Conservation (phyloP, 1,140 invertebrate species). For the Panagrolaimus sp. region DNA sequence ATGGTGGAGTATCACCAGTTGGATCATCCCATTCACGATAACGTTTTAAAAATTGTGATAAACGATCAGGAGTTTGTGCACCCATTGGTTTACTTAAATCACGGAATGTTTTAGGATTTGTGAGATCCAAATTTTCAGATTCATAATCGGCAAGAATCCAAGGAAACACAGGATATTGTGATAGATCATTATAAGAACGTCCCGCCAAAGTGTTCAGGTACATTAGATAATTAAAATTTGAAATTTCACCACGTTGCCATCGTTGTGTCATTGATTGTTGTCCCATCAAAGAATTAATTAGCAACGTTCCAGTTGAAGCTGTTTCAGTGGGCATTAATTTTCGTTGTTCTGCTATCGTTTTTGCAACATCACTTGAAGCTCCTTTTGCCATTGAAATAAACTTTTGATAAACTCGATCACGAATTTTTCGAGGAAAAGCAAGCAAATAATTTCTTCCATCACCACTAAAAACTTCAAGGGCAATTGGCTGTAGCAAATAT, state of each 20-base stretch:
- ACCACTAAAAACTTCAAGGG: constrained; percentile 91
- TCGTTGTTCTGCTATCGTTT: constrained; percentile 91
- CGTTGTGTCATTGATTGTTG: constrained; percentile 95
- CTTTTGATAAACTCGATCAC: constrained; percentile 81
- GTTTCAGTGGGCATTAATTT: constrained; percentile 84
- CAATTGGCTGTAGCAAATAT: constrained; percentile 79
- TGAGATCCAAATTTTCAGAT: constrained; percentile 77
- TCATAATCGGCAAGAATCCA: constrained; percentile 94
- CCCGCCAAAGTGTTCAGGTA: constrained; percentile 93
- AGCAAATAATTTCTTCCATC: constrained; percentile 94
- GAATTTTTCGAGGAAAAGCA: constrained; percentile 84
- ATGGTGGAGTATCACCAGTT: constrained; percentile 54
- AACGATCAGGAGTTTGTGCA: constrained; percentile 82
- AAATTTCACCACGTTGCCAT: constrained; percentile 97
- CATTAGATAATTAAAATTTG: constrained; percentile 97
- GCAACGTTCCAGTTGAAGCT: constrained; percentile 58
- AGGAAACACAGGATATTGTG: constrained; percentile 95
- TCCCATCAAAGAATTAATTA: constrained; percentile 37
- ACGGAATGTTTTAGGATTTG: constrained; percentile 78
- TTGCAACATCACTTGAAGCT: constrained; percentile 83
- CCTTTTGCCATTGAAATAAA: constrained; percentile 84
- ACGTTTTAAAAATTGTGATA: constrained; percentile 81
- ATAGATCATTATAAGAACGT: constrained; percentile 88
- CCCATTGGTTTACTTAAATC: constrained; percentile 97
- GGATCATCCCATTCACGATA: constrained; percentile 57